Evolutionary conservation across 2,888 invertebrate species (phyloP), one percentile per base, ranked within the genome.

Genomic region (Sclerodermus sp.): DNA sequence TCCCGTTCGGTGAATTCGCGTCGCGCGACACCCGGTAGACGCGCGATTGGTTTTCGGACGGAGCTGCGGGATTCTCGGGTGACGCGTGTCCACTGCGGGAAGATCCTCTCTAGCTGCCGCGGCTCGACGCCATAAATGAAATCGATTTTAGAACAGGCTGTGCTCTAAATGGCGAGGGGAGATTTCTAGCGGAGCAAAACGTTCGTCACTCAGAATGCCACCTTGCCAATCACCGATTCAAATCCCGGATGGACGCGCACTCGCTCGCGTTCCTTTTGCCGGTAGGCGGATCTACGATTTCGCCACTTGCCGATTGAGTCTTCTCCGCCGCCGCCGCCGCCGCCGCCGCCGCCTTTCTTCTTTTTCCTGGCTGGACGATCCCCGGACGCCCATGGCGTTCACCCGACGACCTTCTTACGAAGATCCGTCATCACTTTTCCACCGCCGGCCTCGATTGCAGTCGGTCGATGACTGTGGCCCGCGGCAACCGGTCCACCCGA

Each of bases 181-280:
- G 68, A 68, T 67, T 67, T 68, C 67, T 68, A 64, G 53, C 56
- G 49, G 48, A 57, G 62, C 62, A 56, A 64, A 68, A 68, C 58
- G 63, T 46, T 59, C 52, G 49, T 47, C 55, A 42, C 49, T 50
- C 47, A 34, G 44, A 45, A 61, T 52, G 52, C 42, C 51, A 46
- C 55, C 57, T 62, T 58, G 63, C 59, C 66, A 60, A 66, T 67
- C 62, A 57, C 52, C 57, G 51, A 58, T 59, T 63, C 50, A 54
- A 61, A 59, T 58, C 43, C 40, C 8, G 23, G 3, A 23, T 23
- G 23, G 8, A 8, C 10, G 5, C 34, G 34, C 34, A 14, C 14
- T 34, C 34, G 8, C 6, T 6, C 34, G 34, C 14, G 10, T 4
- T 4, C 34, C 5, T 4, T 34, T 4, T 4, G 34, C 34, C 34